Base-by-base conservation (phyloP, 2,888 invertebrate genomes). In the Micoletzkya japonica region DNA sequence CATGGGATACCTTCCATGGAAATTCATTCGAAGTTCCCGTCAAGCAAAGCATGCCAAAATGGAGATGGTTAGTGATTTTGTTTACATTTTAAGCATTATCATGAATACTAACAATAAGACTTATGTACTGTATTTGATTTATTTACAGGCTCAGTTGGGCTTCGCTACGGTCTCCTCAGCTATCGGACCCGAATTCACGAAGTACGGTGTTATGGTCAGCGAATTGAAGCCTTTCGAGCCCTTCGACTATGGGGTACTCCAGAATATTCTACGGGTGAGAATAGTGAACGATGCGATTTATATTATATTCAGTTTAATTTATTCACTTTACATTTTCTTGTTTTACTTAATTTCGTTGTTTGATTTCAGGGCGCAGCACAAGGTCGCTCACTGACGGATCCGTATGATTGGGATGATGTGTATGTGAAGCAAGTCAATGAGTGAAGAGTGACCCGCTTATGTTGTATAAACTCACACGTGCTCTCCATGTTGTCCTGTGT, bases 341-440 rank as follows among this genome's bases (percentile, higher is more conserved):
- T 54, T 28, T 36, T 52, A 54, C 37, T 26, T 17, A 37, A 34
- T n/a, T 50, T 37, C 10, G 36, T 30, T 44, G 49, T 44, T 24
- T 63, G 28, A 26, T 17, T 66, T 66, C 2, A 67, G 67, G 57
- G 44, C 28, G 56, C 67, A 1, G 39, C 44, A 24, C 57, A 44
- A 30, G 67, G 67, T 30, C 67, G 37, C n/a, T 30, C 37, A 32
- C 24, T 67, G 44, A 57, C 37, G 1, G 67, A 67, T 44, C 57
- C 67, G 17, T 67, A 67, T 39, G 67, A 67, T 26, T 67, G 67
- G 67, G 57, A 67, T 57, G n/a, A n/a, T n/a, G n/a, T n/a, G n/a
- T n/a, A n/a, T n/a, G n/a, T n/a, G n/a, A n/a, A n/a, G n/a, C n/a
- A n/a, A n/a, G n/a, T n/a, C n/a, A n/a, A n/a, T n/a, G n/a, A n/a